Base-by-base conservation (phyloP, 37 sponge, comb jelly and placozoan species). In the Petrosia ficiformis region DNA sequence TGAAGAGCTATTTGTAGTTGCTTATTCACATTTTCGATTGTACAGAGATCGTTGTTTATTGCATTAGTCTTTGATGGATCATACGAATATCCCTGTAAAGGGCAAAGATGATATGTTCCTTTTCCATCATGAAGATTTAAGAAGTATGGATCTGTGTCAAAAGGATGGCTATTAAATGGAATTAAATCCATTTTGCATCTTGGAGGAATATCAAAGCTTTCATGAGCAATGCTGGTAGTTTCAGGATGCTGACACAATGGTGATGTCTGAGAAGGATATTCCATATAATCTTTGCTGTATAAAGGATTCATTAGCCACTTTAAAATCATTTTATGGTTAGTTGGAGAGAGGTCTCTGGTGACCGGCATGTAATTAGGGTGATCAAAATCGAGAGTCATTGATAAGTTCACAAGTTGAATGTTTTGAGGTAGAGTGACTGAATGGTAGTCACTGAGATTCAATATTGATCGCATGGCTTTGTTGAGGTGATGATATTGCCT, bases 271-370 rank as follows among this genome's bases (percentile, higher is more conserved):
- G 16, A 16, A 19, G 54, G 54, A 19, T 19, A 19, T 16, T 10
- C 54, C 16, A 19, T 16, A 48, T 77, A 36, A 22, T 72, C 24
- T n/a, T 24, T 34, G 24, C 44, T 40, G 26, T 68, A 82, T 1
- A 32, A n/a, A 4, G 84, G 84, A 59, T 76, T 59, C 21, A 79
- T 40, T n/a, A 83, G 60, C 84, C 84, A 83, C 34, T 77, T 22
- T 29, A 83, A 29, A 41, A 83, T 83, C 70, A 80, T 44, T 16
- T 65, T 39, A 36, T 71, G 64, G 30, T 77, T 83, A 33, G 68
- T 44, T 0, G 76, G 67, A 59, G 84, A 83, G 28, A 83, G 71
- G 56, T 83, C 77, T 68, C 84, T 77, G 41, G 84, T 83, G 5
- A 44, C 77, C 22, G 84, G 84, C 84, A 83, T 83, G 54, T 83